phyloP scores from a whole-genome alignment of 2,113 vertebrate genomes.

The Cricetomys ansorgei region DNA sequence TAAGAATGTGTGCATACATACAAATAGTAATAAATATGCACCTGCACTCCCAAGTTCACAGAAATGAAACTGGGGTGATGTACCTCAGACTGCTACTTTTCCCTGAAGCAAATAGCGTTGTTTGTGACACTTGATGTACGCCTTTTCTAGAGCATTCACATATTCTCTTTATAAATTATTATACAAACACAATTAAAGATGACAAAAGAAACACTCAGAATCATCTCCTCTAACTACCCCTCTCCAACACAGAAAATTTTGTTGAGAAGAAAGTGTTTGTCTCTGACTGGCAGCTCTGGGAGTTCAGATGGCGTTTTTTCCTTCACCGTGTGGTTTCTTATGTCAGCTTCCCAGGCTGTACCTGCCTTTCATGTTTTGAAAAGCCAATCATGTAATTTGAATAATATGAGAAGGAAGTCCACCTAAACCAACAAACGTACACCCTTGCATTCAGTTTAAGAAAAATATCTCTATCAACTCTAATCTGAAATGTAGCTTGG shows the following conservation, averaged over 20 bases:
- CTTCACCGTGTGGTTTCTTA: neutral
- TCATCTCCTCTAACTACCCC: neutral
- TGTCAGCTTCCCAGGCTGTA: neutral
- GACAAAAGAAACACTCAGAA: neutral
- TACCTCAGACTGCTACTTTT: neutral
- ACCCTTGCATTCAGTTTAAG: constrained; percentile 34
- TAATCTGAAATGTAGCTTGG: constrained; percentile 51
- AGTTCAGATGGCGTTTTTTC: neutral
- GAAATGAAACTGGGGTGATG: neutral
- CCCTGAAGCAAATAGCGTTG: neutral
- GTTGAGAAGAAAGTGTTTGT: neutral
- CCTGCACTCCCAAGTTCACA: neutral
- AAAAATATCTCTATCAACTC: constrained; percentile 44
- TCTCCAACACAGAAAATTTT: neutral
- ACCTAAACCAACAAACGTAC: constrained; percentile 69
- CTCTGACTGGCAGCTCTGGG: neutral
- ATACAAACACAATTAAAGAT: neutral
- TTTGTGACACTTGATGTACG: neutral
- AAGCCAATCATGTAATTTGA: constrained; percentile 65
- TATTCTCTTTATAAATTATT: neutral
- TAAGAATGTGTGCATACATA: neutral
- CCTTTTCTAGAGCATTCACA: neutral
- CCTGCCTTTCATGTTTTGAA: constrained; percentile 53
- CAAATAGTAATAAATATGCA: neutral
- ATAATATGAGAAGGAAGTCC: constrained; percentile 39